Base-by-base conservation (phyloP, 2,797 vertebrate genomes). In the Choloepus didactylus region DNA sequence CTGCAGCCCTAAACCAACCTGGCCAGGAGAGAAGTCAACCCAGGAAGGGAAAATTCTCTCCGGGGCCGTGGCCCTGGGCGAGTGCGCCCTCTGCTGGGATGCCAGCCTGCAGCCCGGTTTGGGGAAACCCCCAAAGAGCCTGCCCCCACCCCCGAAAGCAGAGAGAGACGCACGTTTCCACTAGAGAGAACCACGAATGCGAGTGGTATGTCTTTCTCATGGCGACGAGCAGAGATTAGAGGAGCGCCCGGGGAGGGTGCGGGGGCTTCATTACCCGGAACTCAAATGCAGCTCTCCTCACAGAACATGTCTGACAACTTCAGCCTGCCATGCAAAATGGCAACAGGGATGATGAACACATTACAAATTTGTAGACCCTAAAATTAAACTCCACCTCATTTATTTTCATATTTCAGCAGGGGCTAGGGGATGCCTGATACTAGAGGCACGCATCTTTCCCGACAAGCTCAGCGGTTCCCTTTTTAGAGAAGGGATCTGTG, bases 381-480 rank as follows among this genome's bases (percentile, higher is more conserved):
- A 98, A 97, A 98, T 96, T 95, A 98, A 96, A 96, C 94, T 97
- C 76, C 64, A 67, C 94, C 95, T 98, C 95, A 97, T 96, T 97
- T 97, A 95, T 97, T 97, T 87, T 97, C 97, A 95, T 92, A 95
- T 96, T 98, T 97, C 95, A 94, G 14, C 44, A 70, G 11, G 8
- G 91, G 62, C 82, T 82, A 91, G 35, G 67, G 76, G 86, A 97
- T 96, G 85, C 8, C 29, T 79, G 80, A 83, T 67, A 83, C 73
- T 81, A 96, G 87, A 97, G 62, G 73, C 72, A 59, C 67, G 96
- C 76, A 23, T 86, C 92, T 91, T 95, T 66, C 89, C 60, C 41
- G 73, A 96, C 81, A 89, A 97, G 96, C 70, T n/a, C 93, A 79
- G 64, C 88, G 91, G 70, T 54, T 97, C 96, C 83, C 76, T 94